Percentiles rank a stretch among this genome's conserved stretches.
Conservation (phyloP, 2,113 vertebrate genomes). For the Corvus hawaiiensis region DNA sequence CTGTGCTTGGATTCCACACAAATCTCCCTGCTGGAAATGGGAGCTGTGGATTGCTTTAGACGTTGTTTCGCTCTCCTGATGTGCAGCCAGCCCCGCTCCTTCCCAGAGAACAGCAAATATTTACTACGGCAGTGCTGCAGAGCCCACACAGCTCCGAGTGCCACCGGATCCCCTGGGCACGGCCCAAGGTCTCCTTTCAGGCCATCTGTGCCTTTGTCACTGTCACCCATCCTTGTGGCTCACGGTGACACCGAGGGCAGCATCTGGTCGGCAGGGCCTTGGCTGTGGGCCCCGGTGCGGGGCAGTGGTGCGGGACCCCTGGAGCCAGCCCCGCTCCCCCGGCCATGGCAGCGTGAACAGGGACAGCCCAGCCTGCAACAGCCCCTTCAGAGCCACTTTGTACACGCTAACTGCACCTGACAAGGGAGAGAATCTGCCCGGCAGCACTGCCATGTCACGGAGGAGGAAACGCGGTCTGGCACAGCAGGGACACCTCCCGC, state of each 20-base stretch:
- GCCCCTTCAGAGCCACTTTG: not conserved
- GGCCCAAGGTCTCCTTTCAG: not conserved
- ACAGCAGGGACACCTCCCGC: not conserved
- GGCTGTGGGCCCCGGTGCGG: fast-evolving
- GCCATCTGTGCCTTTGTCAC: slow-evolving; percentile 6
- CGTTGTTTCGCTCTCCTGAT: not conserved
- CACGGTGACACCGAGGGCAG: not conserved
- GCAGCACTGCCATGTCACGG: fast-evolving
- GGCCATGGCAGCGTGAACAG: fast-evolving
- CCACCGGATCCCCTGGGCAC: not conserved
- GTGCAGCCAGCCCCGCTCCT: not conserved
- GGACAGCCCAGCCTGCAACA: not conserved
- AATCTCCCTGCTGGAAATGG: not conserved
- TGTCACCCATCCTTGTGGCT: not conserved
- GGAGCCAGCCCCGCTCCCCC: not conserved
- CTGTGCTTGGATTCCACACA: not conserved
- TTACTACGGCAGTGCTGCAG: not conserved
- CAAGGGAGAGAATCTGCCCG: not conserved
- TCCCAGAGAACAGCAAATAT: not conserved
- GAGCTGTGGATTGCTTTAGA: not conserved
- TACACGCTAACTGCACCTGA: not conserved
- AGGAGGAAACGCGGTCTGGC: not conserved
- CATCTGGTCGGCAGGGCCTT: not conserved
- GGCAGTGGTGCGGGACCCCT: fast-evolving
- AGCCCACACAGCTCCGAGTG: not conserved